These are phyloP conservation scores for Hiodon tergisus DNA, from an alignment of 2,113 vertebrate genomes.

Conservation along the genomic window DNA sequence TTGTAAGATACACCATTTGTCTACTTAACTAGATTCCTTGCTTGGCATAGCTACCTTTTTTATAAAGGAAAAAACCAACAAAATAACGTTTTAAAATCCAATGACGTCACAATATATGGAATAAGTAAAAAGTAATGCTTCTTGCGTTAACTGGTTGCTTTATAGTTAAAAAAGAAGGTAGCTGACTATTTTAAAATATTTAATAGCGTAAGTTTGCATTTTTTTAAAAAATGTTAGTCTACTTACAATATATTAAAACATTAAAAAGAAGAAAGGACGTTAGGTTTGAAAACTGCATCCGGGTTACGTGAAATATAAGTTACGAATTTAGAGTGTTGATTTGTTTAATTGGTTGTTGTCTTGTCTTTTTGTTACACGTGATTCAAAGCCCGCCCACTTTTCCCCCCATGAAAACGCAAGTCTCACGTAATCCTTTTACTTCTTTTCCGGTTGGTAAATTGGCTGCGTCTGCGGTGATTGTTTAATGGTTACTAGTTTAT, in stretches of 20 bases:
- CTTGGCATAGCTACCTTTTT: no score
- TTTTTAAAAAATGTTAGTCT: background rate
- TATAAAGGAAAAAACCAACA: no score
- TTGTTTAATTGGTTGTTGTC: conserved; percentile 3
- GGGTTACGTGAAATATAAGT: background rate
- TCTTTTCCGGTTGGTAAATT: background rate
- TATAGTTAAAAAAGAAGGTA: no score
- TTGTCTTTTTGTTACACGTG: background rate
- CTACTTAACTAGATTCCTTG: no score
- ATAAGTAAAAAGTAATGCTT: no score
- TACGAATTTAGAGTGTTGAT: background rate
- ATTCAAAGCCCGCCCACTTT: background rate
- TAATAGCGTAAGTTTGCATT: background rate
- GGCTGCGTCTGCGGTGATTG: background rate
- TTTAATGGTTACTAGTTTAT: background rate
- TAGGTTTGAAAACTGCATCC: background rate
- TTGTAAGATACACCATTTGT: no score
- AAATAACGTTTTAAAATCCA: no score
- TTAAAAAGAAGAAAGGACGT: background rate
- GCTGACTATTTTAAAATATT: no score
- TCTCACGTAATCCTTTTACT: background rate
- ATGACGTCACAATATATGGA: no score
- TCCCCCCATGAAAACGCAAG: background rate
- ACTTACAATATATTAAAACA: background rate
- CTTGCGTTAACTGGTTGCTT: no score